Base-by-base conservation (phyloP, 2,888 invertebrate species). In the Oligia latruncula region DNA sequence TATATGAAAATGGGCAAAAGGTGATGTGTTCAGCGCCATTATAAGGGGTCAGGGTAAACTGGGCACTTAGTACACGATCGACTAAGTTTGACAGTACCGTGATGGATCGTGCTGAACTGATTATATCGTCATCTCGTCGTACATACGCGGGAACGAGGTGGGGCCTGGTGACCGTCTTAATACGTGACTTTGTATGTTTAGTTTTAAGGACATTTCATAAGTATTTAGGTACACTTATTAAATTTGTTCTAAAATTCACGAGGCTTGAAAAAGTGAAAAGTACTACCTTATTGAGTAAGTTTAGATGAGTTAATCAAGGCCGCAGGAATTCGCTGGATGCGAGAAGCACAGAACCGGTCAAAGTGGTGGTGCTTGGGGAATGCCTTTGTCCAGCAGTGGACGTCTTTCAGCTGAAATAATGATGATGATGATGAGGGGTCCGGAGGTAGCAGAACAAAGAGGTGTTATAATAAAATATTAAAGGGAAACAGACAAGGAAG, bases 51-150 rank as follows among this genome's bases (percentile, higher is more conserved):
- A 77, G 15, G 64, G 17, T 82, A 52, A 15, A 52, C n/a, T 86
- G 83, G 86, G 20, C 90, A 87, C 85, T 89, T 85, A 89, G 46
- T 70, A 80, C 81, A 79, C 91, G 88, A 91, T 92, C 92, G 90
- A 92, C 82, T 90, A 89, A 89, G 89, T 92, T 92, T 93, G 94
- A 94, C 94, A 94, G 92, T 85, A 79, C 85, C 77, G 88, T 95
- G 94, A 95, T 94, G 92, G 92, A 95, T 94, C 93, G 94, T 92
- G 93, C 88, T 85, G 87, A 55, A 87, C 86, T 92, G 93, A 93
- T 93, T 92, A 91, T 90, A 91, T 91, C 90, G 85, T 87, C 82
- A 91, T 90, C 90, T 91, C 89, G 85, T 84, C 84, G 81, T 85
- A 78, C 83, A 78, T 77, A 77, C 66, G 78, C 62, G 83, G 72